phyloP scores from a whole-genome alignment of 2,797 vertebrate genomes.

The Chelmon rostratus region DNA sequence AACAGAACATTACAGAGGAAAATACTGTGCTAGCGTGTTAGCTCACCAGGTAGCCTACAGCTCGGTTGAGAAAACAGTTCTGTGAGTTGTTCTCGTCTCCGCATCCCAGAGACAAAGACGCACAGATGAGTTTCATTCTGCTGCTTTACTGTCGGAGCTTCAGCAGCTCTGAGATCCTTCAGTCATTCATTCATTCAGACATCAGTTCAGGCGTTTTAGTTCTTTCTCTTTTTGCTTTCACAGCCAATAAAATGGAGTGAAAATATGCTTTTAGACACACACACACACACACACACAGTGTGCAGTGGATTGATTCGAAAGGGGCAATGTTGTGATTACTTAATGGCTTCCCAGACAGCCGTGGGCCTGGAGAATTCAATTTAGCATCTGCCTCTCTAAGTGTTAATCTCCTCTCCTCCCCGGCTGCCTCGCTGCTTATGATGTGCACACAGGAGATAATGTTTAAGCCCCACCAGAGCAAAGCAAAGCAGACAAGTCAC shows the following conservation, averaged over 20 bases:
- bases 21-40: too few species aligned
- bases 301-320: slow-evolving; percentile 89
- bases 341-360: slow-evolving; percentile 93
- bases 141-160: too few species aligned
- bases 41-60: too few species aligned
- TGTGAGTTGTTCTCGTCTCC: too few species aligned
- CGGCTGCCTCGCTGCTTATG: slow-evolving; percentile 81
- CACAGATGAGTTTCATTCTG: too few species aligned
- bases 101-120: too few species aligned
- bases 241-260: slow-evolving; percentile 84
- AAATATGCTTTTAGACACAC: slow-evolving; percentile 61
- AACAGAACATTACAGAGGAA: too few species aligned
- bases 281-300: slow-evolving; percentile 71
- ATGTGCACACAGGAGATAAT: slow-evolving; percentile 92
- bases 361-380: slow-evolving; percentile 92
- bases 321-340: slow-evolving; percentile 92
- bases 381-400: slow-evolving; percentile 91
- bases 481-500: slow-evolving; percentile 95
- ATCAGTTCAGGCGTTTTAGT: neutral
- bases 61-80: too few species aligned
- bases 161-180: too few species aligned
- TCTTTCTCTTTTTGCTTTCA: slow-evolving; percentile 74
- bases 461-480: slow-evolving; percentile 93
- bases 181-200: too few species aligned
- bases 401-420: slow-evolving; percentile 92